These are phyloP conservation scores for Micropoecilia bifurca DNA, from an alignment of 2,797 vertebrate species.

Conservation along the genomic window DNA sequence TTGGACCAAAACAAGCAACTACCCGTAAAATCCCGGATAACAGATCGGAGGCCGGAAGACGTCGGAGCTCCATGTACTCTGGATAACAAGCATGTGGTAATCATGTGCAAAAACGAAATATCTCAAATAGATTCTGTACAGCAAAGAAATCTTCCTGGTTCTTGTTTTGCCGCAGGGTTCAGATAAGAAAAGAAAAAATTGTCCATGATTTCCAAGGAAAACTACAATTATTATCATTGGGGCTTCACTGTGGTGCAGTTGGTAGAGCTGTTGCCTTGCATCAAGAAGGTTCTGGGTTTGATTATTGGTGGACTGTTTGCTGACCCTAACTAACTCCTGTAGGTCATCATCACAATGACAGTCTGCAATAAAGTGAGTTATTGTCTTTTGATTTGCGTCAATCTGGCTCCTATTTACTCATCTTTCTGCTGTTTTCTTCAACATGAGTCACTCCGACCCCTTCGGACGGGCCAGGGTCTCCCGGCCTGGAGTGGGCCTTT, in stretches of 20 bases:
- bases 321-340: conserved; percentile 12
- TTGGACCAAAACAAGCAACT: conserved; percentile 48
- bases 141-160: neutral
- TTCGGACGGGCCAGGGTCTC: conserved; percentile 36
- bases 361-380: conserved; percentile 41
- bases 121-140: neutral
- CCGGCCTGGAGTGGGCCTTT: conserved; percentile 52
- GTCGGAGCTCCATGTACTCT: conserved; percentile 22
- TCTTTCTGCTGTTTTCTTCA: conserved; percentile 30
- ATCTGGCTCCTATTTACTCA: neutral
- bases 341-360: conserved; percentile 17
- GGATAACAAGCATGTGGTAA: conserved; percentile 50
- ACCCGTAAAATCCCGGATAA: conserved; percentile 27
- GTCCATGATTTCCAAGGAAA: neutral
- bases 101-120: conserved; percentile 29
- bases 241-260: no score
- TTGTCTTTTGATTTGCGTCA: conserved; percentile 28
- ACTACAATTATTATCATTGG: neutral
- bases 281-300: no score
- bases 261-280: no score
- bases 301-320: conserved; percentile 24
- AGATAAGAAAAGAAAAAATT: conserved; percentile 3
- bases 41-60: conserved; percentile 20
- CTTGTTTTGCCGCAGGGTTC: neutral
- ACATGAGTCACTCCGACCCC: conserved; percentile 48